A percentile compares a stretch with the other conserved stretches of the same genome.
phyloP scores from a whole-genome alignment of 2,113 vertebrate genomes.

The Trichomycterus rosablanca region DNA sequence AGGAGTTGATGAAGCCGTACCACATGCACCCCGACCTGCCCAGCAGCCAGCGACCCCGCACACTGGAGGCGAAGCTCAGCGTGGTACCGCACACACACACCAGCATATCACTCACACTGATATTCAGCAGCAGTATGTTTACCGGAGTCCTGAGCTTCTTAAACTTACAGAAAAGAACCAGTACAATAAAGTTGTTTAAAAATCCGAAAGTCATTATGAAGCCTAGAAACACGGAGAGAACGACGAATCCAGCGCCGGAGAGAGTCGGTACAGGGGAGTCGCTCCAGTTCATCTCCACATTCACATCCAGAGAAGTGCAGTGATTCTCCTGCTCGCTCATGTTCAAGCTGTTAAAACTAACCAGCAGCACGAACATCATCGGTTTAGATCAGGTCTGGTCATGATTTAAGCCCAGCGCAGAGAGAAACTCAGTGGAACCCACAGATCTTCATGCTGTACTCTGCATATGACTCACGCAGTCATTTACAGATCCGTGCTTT shows the following conservation, averaged over 20 bases:
- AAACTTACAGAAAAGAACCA: slow-evolving; percentile 83
- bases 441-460: too few species aligned
- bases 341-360: slow-evolving; percentile 61
- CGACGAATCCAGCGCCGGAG: slow-evolving; percentile 68
- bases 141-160: slow-evolving; percentile 81
- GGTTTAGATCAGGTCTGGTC: slow-evolving; percentile 30
- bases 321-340: slow-evolving; percentile 51
- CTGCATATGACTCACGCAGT: too few species aligned
- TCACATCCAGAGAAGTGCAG: too few species aligned
- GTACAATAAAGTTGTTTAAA: slow-evolving; percentile 79
- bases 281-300: slow-evolving; percentile 42
- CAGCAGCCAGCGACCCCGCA: slow-evolving; percentile 77
- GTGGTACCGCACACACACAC: slow-evolving; percentile 84
- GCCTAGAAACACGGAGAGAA: slow-evolving; percentile 80
- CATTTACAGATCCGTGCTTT: too few species aligned
- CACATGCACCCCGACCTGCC: slow-evolving; percentile 77
- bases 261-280: slow-evolving; percentile 54
- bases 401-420: background rate
- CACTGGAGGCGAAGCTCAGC: slow-evolving; percentile 80
- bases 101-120: slow-evolving; percentile 84
- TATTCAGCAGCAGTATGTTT: slow-evolving; percentile 85
- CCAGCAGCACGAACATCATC: slow-evolving; percentile 61
- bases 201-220: slow-evolving; percentile 82
- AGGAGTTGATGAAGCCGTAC: slow-evolving; percentile 91
- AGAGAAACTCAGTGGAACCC: too few species aligned